phyloP scores from a whole-genome alignment of 2,113 vertebrate genomes.

The Trogon melanurus region DNA sequence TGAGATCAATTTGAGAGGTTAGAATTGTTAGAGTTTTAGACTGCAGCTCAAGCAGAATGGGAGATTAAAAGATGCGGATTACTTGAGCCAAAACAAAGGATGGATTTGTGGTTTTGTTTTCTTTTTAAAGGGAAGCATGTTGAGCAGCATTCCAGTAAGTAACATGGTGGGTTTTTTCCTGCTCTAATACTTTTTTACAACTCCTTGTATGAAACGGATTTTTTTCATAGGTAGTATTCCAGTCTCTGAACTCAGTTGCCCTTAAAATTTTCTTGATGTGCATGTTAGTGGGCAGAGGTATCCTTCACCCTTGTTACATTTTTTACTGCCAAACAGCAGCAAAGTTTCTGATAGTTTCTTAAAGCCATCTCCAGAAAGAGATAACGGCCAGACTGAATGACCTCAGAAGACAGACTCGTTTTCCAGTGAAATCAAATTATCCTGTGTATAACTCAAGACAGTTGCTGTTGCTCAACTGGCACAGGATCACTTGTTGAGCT shows the following conservation, averaged over 20 bases:
- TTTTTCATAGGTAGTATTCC: background rate
- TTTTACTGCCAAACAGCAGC: background rate
- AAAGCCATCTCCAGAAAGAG: background rate
- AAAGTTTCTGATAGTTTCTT: background rate
- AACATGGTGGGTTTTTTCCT: background rate
- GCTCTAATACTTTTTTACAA: background rate
- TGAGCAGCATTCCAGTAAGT: background rate
- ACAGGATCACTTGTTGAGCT: background rate
- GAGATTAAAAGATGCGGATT: background rate
- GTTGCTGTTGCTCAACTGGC: background rate
- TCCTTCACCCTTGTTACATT: background rate
- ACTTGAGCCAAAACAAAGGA: background rate
- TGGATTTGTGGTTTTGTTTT: background rate
- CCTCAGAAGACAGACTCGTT: background rate
- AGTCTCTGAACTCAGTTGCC: background rate
- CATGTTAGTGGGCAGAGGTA: background rate
- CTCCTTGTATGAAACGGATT: background rate
- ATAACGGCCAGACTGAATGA: conserved; percentile 13
- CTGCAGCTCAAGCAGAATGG: background rate
- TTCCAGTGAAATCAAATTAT: background rate
- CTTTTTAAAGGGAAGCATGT: background rate
- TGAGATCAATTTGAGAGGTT: background rate
- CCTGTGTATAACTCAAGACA: background rate
- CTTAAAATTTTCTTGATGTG: background rate
- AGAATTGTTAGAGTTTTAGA: background rate